Evolutionary conservation across 2,797 vertebrate species (phyloP), one percentile per base, ranked within the genome.

Genomic region (Malacoraja senta): DNA sequence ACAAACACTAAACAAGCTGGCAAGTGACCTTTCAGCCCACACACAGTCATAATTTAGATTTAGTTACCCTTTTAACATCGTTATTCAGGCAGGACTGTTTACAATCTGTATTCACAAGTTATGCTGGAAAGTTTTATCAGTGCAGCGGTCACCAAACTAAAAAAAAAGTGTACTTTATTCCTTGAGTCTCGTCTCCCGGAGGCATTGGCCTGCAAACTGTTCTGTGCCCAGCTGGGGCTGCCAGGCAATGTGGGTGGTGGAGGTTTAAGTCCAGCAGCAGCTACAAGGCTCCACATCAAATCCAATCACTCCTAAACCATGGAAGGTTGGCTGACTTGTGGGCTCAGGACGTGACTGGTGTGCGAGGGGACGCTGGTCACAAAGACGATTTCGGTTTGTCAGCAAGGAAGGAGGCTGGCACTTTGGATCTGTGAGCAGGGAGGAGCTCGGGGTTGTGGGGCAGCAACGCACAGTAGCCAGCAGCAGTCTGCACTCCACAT

Each of bases 11-110:
- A 88, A 68, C 61, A 68, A 68, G 84, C 61, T 88, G 63, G n/a
- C 61, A 88, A 88, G 63, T 88, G 84, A 68, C 84, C 83, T 86
- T 63, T 63, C 83, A 86, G 83, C 58, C 84, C 63, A 68, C 84
- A 88, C 84, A 88, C 63, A 65, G 84, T 65, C 65, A 35, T 35
- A 88, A 88, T 68, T 88, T 88, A 35, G 84, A 68, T 68, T 88
- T 68, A 2, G n/a, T 35, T 88, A 88, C 17, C 17, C 61, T 88
- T 53, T 88, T 88, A 88, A 68, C 84, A 68, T 68, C 32, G 63
- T 63, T 35, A 68, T 88, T 88, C n/a, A 68, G n/a, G n/a, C 63
- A 35, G 61, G 4, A 15, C 35, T 88, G 84, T 88, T 88, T 88
- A 88, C n/a, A 68, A 68, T 68, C n/a, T 88, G 84, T 68, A 68